Evolutionary conservation across 92 coral and sea anemone genomes (phyloP).

Genomic region (Desmophyllum pertusum): DNA sequence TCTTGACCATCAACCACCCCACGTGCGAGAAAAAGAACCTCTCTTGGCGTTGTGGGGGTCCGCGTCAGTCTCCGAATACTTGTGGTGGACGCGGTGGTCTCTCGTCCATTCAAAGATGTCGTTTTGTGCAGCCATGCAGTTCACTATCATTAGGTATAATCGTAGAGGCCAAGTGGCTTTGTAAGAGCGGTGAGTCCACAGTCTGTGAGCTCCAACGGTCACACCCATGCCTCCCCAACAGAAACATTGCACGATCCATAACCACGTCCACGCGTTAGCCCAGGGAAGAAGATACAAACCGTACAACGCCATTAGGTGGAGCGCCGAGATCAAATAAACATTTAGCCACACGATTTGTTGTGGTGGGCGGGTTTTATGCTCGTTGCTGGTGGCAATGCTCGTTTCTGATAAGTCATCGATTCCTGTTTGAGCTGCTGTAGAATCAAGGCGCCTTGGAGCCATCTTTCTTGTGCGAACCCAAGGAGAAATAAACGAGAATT

Average conservation of each 20-base stretch:
- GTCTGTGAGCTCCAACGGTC: conserved; percentile 71
- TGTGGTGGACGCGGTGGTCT: conserved; percentile 81
- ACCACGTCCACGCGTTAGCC: conserved; percentile 57
- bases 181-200: conserved; percentile 69
- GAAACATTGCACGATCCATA: conserved; percentile 43
- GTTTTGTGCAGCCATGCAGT: conserved; percentile 62
- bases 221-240: conserved; percentile 55
- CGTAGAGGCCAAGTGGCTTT: conserved; percentile 67
- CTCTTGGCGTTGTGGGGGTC: conserved; percentile 82
- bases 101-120: conserved; percentile 77
- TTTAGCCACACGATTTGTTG: conserved; percentile 63
- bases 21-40: conserved; percentile 75
- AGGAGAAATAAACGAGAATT: not conserved
- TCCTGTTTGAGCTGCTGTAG: not conserved
- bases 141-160: conserved; percentile 47
- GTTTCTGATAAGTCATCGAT: not conserved
- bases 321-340: conserved; percentile 47
- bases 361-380: not conserved
- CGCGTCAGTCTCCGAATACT: conserved; percentile 72
- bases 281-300: conserved; percentile 56
- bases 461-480: not conserved
- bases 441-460: not conserved
- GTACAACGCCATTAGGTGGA: conserved; percentile 61
- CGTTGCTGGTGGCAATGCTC: not conserved
- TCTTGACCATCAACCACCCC: conserved; percentile 68